A percentile compares a stretch with the other conserved stretches of the same genome.
These are phyloP conservation scores for Pangasianodon gigas DNA, from an alignment of 2,113 vertebrate genomes.

Conservation along the genomic window DNA sequence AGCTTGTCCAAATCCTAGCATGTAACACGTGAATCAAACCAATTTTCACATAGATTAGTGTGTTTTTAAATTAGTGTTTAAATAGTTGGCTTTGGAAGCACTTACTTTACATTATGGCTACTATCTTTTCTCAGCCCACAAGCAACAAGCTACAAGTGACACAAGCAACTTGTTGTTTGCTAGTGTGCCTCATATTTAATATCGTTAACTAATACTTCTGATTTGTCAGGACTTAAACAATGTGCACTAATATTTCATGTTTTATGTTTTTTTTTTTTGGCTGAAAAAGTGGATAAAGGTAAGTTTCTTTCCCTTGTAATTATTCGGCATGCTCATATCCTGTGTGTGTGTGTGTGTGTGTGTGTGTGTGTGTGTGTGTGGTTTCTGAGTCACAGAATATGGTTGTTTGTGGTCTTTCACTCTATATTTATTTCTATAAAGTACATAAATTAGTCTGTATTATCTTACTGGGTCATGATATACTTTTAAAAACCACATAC, in stretches of 20 bases:
- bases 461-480: neutral
- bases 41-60: neutral
- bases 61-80: no score
- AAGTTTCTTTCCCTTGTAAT: neutral
- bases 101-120: neutral
- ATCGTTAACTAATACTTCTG: neutral
- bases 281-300: slow-evolving; percentile 55
- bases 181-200: neutral
- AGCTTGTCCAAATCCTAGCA: neutral
- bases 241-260: neutral
- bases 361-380: slow-evolving; percentile 21
- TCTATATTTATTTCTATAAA: neutral
- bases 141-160: neutral
- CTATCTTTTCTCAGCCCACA: neutral
- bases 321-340: slow-evolving; percentile 27
- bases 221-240: neutral
- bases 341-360: slow-evolving; percentile 22
- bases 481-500: neutral
- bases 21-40: neutral
- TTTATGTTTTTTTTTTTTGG: slow-evolving; percentile 8
- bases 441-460: neutral
- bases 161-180: neutral
- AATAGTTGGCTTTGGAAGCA: neutral
- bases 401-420: slow-evolving; percentile 14
- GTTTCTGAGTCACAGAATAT: slow-evolving; percentile 16